Conservation (phyloP, 2,113 vertebrate species). For the Trichechus manatus region DNA sequence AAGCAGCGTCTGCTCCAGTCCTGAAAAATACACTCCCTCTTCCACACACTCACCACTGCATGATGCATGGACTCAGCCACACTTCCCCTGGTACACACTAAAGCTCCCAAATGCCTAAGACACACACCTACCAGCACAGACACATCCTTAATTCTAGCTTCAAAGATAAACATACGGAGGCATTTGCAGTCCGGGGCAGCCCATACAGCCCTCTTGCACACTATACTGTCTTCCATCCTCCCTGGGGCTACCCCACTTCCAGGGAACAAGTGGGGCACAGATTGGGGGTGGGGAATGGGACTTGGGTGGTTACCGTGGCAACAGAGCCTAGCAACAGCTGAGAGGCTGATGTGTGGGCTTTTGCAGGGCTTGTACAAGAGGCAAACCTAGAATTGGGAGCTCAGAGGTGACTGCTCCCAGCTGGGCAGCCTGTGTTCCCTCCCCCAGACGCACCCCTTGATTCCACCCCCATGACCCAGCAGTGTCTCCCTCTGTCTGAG, state of each 20-base stretch:
- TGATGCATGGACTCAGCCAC: background rate
- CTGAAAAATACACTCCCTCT: background rate
- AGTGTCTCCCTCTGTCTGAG: background rate
- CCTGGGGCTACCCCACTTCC: constrained; percentile 62
- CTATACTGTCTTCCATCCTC: background rate
- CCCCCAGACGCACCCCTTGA: constrained; percentile 56
- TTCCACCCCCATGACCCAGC: background rate
- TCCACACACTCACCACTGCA: background rate
- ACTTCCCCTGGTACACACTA: background rate
- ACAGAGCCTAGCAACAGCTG: constrained; percentile 75
- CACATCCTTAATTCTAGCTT: background rate
- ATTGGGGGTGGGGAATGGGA: constrained; percentile 45
- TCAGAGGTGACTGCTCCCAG: constrained; percentile 70
- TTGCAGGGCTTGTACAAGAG: constrained; percentile 46
- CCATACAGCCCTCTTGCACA: background rate
- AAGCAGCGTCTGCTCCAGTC: background rate
- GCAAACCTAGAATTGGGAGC: constrained; percentile 59
- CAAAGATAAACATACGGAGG: background rate
- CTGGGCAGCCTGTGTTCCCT: constrained; percentile 52
- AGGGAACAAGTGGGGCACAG: constrained; percentile 65
- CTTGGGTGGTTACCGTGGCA: constrained; percentile 69
- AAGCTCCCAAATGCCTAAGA: background rate
- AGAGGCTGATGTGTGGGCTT: constrained; percentile 73
- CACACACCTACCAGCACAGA: background rate
- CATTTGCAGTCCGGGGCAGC: background rate